A percentile compares a stretch with the other conserved stretches of the same genome.
phyloP scores from a whole-genome alignment of 2,113 vertebrate genomes.

The Speoplatyrhinus poulsoni region DNA sequence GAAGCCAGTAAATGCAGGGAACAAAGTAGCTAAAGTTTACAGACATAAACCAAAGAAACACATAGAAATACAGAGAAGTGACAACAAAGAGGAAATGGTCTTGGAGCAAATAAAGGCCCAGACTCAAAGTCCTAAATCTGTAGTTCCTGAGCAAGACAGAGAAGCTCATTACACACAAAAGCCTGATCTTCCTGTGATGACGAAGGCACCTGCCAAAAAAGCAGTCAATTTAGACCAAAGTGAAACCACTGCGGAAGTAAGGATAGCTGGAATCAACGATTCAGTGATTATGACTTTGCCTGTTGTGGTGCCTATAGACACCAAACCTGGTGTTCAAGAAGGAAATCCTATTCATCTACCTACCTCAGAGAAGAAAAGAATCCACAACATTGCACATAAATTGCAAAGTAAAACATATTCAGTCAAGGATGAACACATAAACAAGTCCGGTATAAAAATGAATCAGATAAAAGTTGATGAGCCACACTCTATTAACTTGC shows the following conservation, averaged over 20 bases:
- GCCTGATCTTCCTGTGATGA: neutral
- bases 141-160: conserved; percentile 1
- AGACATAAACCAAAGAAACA: conserved; percentile 23
- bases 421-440: neutral
- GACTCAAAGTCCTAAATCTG: neutral
- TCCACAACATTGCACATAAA: neutral
- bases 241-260: conserved; percentile 6
- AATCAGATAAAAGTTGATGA: neutral
- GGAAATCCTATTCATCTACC: neutral
- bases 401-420: conserved; percentile 14
- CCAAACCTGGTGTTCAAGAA: conserved; percentile 38
- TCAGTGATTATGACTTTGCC: neutral
- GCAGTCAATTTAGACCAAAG: conserved; percentile 34
- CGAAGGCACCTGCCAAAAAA: conserved; percentile 19
- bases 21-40: conserved; percentile 50
- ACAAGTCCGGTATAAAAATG: neutral
- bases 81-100: neutral
- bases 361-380: neutral
- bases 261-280: neutral
- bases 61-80: neutral
- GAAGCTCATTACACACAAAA: conserved; percentile 16
- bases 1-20: neutral
- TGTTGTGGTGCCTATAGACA: neutral
- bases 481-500: conserved; percentile 14
- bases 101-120: neutral